These are phyloP conservation scores for Indri indri DNA, from an alignment of 2,113 vertebrate species.

Conservation along the genomic window DNA sequence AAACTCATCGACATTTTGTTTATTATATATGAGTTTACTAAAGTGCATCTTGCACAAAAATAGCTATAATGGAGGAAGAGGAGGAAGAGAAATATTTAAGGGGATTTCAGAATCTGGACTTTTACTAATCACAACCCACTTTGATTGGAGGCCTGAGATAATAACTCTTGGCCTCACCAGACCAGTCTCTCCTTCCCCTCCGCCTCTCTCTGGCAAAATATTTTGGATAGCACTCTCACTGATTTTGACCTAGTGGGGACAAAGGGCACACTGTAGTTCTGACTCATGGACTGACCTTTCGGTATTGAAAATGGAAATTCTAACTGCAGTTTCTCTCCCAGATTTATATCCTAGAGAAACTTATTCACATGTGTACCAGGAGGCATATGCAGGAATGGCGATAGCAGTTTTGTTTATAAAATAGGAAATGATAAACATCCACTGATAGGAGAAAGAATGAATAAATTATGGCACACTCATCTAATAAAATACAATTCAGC, in stretches of 20 bases:
- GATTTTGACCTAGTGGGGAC: neutral
- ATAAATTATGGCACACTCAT: neutral
- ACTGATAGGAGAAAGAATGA: neutral
- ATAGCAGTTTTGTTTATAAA: constrained; percentile 14
- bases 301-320: constrained; percentile 16
- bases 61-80: neutral
- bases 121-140: neutral
- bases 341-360: neutral
- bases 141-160: neutral
- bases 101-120: neutral
- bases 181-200: neutral
- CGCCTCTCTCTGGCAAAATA: neutral
- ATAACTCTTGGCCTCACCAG: neutral
- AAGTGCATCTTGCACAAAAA: neutral
- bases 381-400: neutral
- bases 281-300: neutral
- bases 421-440: neutral
- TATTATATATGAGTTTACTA: neutral
- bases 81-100: neutral
- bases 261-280: constrained; percentile 10
- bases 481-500: constrained; percentile 37
- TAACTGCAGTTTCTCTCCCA: neutral
- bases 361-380: neutral
- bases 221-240: neutral
- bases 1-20: neutral